A percentile compares a stretch with the other conserved stretches of the same genome.
Conservation (phyloP, 2,797 vertebrate genomes). For the Pseudochirops cupreus region DNA sequence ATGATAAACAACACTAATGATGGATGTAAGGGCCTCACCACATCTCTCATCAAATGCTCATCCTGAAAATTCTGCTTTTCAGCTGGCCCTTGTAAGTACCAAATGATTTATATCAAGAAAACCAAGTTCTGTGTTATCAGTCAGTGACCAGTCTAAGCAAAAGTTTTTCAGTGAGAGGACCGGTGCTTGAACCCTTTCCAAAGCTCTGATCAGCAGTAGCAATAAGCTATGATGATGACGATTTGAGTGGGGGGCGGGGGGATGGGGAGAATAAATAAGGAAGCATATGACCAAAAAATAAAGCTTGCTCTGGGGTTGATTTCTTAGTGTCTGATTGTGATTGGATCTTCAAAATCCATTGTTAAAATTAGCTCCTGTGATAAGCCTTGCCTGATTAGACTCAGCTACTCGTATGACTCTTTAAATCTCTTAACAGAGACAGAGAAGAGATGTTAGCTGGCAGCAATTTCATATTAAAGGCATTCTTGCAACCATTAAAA, state of each 20-base stretch:
- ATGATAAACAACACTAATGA: background rate
- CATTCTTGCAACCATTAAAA: background rate
- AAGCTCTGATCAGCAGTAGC: slow-evolving; percentile 32
- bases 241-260: background rate
- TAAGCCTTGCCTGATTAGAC: slow-evolving; percentile 68
- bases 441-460: background rate
- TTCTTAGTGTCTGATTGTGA: slow-evolving; percentile 60
- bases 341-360: slow-evolving; percentile 59
- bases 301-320: slow-evolving; percentile 55
- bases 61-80: slow-evolving; percentile 1
- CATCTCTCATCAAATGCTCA: background rate
- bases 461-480: background rate
- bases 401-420: slow-evolving; percentile 39
- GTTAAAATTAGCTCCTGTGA: slow-evolving; percentile 63
- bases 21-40: background rate
- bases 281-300: background rate
- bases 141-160: background rate
- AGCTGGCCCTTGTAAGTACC: background rate
- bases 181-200: background rate
- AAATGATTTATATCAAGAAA: slow-evolving; percentile 33
- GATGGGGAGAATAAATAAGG: background rate
- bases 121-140: slow-evolving; percentile 13
- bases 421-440: background rate
- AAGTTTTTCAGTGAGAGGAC: background rate
- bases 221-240: slow-evolving; percentile 28